Percentiles rank a stretch among this genome's conserved stretches.
phyloP scores from a whole-genome alignment of 2,797 vertebrate genomes.

The Ceyx erithaca region DNA sequence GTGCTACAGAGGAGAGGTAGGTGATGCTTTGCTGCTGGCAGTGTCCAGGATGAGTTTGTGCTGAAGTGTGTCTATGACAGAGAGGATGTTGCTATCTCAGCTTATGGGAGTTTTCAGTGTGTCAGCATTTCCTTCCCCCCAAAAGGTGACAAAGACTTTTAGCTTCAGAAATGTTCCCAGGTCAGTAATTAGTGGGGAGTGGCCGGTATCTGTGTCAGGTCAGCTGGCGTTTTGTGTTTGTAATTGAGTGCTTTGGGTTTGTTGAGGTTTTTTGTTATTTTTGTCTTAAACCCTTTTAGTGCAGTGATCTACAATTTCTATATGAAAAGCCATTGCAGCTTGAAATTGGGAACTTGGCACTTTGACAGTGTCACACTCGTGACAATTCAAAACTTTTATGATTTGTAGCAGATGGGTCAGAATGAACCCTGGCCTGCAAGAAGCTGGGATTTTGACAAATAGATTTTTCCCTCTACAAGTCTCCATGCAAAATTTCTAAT shows the following conservation, averaged over 20 bases:
- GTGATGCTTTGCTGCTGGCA: neutral
- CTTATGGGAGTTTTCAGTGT: neutral
- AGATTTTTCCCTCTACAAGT: neutral
- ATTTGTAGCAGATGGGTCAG: neutral
- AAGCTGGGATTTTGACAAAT: neutral
- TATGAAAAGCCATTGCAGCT: neutral
- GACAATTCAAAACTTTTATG: neutral
- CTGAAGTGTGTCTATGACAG: neutral
- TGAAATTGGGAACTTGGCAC: neutral
- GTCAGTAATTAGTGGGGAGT: neutral
- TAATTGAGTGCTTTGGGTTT: neutral
- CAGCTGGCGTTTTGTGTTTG: neutral
- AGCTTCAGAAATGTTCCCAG: neutral
- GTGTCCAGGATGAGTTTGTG: neutral
- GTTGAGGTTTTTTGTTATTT: neutral
- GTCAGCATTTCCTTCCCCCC: neutral
- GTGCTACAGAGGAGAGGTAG: accelerated
- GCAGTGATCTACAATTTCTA: neutral
- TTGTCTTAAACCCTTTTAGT: neutral
- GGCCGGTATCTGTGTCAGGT: neutral
- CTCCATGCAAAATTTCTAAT: neutral
- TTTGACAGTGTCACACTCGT: neutral
- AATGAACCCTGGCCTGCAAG: neutral
- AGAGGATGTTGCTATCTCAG: neutral
- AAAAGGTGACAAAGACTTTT: neutral